Base-by-base conservation (phyloP, 2,888 invertebrate species). In the Argynnis bischoffii region DNA sequence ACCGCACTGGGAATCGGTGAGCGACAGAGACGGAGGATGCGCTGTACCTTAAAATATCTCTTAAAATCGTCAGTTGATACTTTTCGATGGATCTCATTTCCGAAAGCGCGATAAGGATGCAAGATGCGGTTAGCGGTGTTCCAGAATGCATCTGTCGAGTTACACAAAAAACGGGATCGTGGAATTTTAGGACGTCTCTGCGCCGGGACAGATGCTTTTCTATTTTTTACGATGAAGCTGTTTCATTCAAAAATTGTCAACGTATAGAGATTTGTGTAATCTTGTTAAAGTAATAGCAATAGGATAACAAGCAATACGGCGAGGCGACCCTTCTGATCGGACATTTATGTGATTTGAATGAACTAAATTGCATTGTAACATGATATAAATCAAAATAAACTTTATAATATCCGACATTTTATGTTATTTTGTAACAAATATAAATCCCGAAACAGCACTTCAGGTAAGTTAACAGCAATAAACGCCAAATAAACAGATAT, bases 141-240 rank as follows among this genome's bases (percentile, higher is more conserved):
- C 87, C 89, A 89, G 87, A 91, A 87, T 89, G 92, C 91, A 92
- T 92, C 92, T 90, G 91, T 91, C 89, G 90, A 88, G 87, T 82
- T 79, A 84, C 78, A 88, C 84, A 90, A 90, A 88, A 92, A 92
- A 90, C 79, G 81, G 84, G 84, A 84, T 86, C 81, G 84, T 81
- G 91, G 91, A 92, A 91, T 92, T 92, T 90, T 81, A 90, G 92
- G 89, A 90, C 84, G 90, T 83, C 88, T 89, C 84, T 75, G 81
- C 83, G 84, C 75, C 84, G 83, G 79, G 85, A 87, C 90, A 91
- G 80, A 84, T 89, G 91, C 87, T 87, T 83, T 83, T 89, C 88
- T 89, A 88, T 90, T 91, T 91, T 90, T 90, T 85, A 85, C 78
- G 74, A 75, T 74, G 75, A 81, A 81, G 81, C 83, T 83, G 89